Conservation (phyloP, 30 jellyfish, hydroid and myxozoan species). For the Turritopsis rubra region DNA sequence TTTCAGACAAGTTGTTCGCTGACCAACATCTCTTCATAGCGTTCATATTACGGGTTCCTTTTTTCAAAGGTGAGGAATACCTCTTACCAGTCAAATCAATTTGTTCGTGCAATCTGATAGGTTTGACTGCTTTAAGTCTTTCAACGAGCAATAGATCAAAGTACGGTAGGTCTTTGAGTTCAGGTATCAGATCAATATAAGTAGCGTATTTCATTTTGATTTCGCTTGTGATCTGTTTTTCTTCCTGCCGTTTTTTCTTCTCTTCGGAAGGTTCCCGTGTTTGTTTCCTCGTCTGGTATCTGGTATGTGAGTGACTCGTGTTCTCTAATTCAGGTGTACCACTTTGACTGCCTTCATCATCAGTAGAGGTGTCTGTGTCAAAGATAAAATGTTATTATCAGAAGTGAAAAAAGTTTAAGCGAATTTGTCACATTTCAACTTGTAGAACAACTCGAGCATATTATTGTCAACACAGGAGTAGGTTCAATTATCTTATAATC, state of each 20-base stretch:
- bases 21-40: slow-evolving; percentile 18
- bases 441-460: too few species aligned
- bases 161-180: slow-evolving; percentile 57
- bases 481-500: too few species aligned
- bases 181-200: slow-evolving; percentile 72
- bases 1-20: slow-evolving; percentile 6
- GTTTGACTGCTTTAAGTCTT: slow-evolving; percentile 51
- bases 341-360: slow-evolving; percentile 8
- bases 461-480: too few species aligned
- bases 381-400: not conserved
- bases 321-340: not conserved
- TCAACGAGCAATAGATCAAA: slow-evolving; percentile 74
- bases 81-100: slow-evolving; percentile 4
- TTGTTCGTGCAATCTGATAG: slow-evolving; percentile 19
- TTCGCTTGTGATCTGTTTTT: not conserved
- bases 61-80: not conserved
- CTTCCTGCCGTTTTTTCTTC: slow-evolving; percentile 8
- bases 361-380: slow-evolving; percentile 13
- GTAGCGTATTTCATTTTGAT: slow-evolving; percentile 34
- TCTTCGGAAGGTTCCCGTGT: not conserved
- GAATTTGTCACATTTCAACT: too few species aligned
- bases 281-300: slow-evolving; percentile 1
- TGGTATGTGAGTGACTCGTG: not conserved
- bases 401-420: not conserved
- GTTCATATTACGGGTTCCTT: not conserved